phyloP scores from a whole-genome alignment of 2,797 vertebrate genomes.

The Alca torda region DNA sequence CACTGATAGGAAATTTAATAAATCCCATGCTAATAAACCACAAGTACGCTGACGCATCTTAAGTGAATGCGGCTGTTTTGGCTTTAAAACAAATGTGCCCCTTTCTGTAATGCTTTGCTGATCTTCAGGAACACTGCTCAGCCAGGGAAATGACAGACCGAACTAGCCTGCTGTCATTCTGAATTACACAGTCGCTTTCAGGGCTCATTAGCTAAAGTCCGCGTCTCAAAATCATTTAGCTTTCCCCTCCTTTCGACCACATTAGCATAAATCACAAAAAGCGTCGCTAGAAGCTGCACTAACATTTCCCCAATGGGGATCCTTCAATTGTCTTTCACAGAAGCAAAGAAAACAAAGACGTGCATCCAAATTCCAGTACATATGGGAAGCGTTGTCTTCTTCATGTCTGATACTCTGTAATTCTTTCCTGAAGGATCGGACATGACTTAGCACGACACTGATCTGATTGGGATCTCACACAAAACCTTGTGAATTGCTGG shows the following conservation, averaged over 20 bases:
- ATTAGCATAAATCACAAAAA: not conserved
- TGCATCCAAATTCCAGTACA: not conserved
- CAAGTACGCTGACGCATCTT: not conserved
- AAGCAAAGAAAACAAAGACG: not conserved
- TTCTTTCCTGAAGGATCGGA: not conserved
- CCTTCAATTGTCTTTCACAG: not conserved
- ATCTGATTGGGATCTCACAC: not conserved
- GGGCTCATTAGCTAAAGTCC: not conserved
- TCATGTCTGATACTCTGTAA: not conserved
- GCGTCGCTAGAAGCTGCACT: not conserved
- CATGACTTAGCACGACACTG: not conserved
- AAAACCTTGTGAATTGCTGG: not conserved
- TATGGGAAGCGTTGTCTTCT: not conserved
- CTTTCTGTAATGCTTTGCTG: not conserved
- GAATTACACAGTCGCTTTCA: not conserved
- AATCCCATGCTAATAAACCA: not conserved
- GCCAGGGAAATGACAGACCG: not conserved
- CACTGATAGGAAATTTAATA: not conserved
- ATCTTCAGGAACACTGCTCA: not conserved
- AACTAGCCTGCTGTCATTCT: not conserved
- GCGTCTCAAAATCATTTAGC: not conserved
- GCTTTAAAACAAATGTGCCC: not conserved
- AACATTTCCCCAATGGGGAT: not conserved
- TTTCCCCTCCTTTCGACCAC: not conserved
- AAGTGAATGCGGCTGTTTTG: not conserved